A percentile compares a stretch with the other conserved stretches of the same genome.
These are phyloP conservation scores for Erethizon dorsatum DNA, from an alignment of 2,797 vertebrate species.

Conservation along the genomic window DNA sequence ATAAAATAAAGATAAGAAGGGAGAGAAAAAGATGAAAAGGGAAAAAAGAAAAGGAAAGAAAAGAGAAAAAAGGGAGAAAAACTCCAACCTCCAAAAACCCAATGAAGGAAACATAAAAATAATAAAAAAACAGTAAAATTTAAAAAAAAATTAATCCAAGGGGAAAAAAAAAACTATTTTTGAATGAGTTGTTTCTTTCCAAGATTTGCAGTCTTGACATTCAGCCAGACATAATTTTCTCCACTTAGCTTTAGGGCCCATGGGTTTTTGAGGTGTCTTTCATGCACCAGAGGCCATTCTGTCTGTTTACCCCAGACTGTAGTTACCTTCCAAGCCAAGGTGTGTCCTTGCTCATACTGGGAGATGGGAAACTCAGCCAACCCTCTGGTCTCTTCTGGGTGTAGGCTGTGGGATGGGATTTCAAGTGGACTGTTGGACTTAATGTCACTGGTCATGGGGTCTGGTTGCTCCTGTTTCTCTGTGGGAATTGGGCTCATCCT, in stretches of 20 bases:
- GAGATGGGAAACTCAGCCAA: neutral
- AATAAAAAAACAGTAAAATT: neutral
- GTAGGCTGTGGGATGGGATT: neutral
- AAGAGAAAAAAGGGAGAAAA: neutral
- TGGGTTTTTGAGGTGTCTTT: neutral
- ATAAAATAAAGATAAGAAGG: neutral
- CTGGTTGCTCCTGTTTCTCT: neutral
- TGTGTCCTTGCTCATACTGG: neutral
- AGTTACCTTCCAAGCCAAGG: neutral
- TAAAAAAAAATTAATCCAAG: neutral
- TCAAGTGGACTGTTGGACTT: neutral
- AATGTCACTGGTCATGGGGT: neutral
- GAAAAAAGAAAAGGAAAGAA: neutral
- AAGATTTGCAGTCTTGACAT: neutral
- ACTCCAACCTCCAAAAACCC: neutral
- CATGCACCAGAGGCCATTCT: neutral
- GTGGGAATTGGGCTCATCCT: neutral
- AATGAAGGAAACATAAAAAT: neutral
- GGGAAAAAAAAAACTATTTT: neutral
- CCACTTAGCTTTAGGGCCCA: neutral
- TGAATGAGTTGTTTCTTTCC: neutral
- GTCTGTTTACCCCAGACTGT: neutral
- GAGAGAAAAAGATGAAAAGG: neutral
- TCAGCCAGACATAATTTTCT: neutral
- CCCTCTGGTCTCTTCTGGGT: neutral